Evolutionary conservation across 2,888 invertebrate species (phyloP).

Genomic region (Dryococelus australis): DNA sequence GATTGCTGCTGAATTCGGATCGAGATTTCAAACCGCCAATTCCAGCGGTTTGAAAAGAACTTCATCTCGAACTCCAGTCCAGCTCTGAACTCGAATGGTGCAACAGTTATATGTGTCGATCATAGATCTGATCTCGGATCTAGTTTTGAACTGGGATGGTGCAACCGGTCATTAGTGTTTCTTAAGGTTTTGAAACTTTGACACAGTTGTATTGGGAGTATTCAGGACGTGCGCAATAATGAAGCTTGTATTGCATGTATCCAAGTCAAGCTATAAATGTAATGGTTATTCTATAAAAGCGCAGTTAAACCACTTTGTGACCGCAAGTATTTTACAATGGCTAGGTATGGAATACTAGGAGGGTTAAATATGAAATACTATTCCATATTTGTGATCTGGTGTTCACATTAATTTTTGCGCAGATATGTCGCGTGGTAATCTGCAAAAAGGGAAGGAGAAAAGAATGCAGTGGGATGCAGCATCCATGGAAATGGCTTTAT

Average conservation of each 20-base stretch:
- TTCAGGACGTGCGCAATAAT: background rate
- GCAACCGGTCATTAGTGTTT: background rate
- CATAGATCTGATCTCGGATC: too few species aligned
- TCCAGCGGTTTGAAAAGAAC: too few species aligned
- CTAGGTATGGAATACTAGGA: conserved; percentile 1
- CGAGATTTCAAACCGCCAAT: too few species aligned
- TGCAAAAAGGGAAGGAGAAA: background rate
- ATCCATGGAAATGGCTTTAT: background rate
- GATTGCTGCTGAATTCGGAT: too few species aligned
- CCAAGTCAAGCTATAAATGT: background rate
- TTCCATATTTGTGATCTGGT: background rate
- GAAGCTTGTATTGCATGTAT: background rate
- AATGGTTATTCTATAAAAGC: background rate
- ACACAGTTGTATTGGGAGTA: background rate
- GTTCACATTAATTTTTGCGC: background rate
- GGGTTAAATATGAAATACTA: background rate
- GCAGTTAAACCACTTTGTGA: background rate
- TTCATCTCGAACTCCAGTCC: too few species aligned
- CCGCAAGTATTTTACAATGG: background rate
- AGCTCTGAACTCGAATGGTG: too few species aligned
- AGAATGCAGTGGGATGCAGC: conserved; percentile 1
- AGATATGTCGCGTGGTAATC: background rate
- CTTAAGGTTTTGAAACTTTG: background rate
- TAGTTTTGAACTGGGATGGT: too few species aligned
- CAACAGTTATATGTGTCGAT: too few species aligned